Evolutionary conservation across 2,888 invertebrate species (phyloP), one percentile per base, ranked within the genome.

Genomic region (Mythimna lalbum): DNA sequence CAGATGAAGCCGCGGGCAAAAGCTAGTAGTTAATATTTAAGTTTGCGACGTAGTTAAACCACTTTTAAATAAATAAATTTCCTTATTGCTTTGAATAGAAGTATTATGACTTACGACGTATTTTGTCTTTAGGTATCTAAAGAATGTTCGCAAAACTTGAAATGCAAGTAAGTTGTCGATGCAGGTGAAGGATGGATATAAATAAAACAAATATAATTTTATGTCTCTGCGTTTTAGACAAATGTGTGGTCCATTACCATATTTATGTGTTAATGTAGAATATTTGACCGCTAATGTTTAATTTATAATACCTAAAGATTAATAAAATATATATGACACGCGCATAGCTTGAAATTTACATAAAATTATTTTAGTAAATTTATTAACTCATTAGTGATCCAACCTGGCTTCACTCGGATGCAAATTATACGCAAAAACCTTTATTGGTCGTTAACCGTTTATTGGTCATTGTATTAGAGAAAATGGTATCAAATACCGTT

Each of bases 171-270:
- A 27, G 31, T 70, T 56, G 4, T 33, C 31, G 10, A 64, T 68
- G 59, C 64, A 67, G 78, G 78, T 81, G 78, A 79, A 81, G 78
- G 78, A 19, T 43, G 60, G 4, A 1, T 43, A 62, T 76, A 61
- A 67, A 76, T 81, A 65, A 36, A 47, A 63, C 47, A 31, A 39
- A 61, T 52, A 53, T 59, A 56, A 65, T 77, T n/a, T 52, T 62
- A 64, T 65, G 65, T 63, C 27, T 64, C 17, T 57, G 14, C 27
- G 55, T 73, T 81, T 77, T 59, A 77, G 71, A 63, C 55, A 62
- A 77, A 77, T 81, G 78, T 50, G 39, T 55, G 21, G 73, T 47
- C 21, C 21, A 80, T 78, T 80, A 70, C 31, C 81, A 64, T 78
- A 63, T 66, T 67, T 59, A 71, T 63, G 33, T 39, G 33, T 36